phyloP scores from a whole-genome alignment of 2,888 invertebrate species.

The Philaethria dido region DNA sequence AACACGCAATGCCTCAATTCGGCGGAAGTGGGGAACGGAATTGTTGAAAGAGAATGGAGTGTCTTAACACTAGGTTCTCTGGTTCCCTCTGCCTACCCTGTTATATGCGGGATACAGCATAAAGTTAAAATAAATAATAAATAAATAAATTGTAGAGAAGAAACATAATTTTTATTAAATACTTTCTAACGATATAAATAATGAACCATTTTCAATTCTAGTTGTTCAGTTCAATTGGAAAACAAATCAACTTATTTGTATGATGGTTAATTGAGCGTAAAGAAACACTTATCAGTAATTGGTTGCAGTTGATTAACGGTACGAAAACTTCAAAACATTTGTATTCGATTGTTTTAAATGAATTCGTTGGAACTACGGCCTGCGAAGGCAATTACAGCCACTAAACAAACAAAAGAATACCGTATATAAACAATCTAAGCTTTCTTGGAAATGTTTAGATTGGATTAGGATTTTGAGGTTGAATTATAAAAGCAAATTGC shows the following conservation, averaged over 20 bases:
- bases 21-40: too few relatives aligned
- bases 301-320: conserved; percentile 37
- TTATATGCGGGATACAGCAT: too few relatives aligned
- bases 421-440: conserved; percentile 25
- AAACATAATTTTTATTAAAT: too few relatives aligned
- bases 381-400: conserved; percentile 37
- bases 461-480: neutral
- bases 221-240: conserved; percentile 5
- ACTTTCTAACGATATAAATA: too few relatives aligned
- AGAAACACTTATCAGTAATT: conserved; percentile 37
- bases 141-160: neutral
- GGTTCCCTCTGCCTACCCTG: too few relatives aligned
- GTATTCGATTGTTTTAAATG: conserved; percentile 41
- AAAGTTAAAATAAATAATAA: too few relatives aligned
- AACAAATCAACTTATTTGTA: conserved; percentile 7
- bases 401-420: conserved; percentile 38
- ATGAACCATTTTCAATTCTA: neutral
- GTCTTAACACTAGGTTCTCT: too few relatives aligned
- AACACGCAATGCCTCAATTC: too few relatives aligned
- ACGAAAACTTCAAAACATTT: conserved; percentile 39
- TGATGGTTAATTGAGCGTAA: conserved; percentile 28
- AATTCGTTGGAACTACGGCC: conserved; percentile 32
- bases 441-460: neutral
- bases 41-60: too few relatives aligned
- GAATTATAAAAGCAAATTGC: conserved; percentile 8